A percentile compares a stretch with the other conserved stretches of the same genome.
Evolutionary conservation across 1,140 invertebrate species (phyloP).

Genomic region (Apis dorsata): DNA sequence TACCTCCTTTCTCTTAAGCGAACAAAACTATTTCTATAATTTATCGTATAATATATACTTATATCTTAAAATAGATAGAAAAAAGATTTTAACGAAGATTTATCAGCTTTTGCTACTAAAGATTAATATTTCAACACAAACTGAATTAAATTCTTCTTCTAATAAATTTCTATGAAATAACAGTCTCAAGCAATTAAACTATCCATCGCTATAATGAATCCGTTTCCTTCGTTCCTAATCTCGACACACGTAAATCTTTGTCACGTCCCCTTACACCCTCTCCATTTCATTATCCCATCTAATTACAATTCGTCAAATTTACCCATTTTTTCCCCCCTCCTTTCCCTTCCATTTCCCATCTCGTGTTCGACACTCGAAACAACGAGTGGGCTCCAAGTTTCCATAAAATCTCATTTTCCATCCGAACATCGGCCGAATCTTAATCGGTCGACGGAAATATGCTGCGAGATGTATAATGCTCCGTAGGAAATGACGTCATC

Average conservation of each 20-base stretch:
- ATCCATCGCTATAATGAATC: background rate
- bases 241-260: background rate
- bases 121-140: too few relatives aligned
- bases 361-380: background rate
- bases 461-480: slow-evolving; percentile 71
- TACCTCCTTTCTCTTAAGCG: too few relatives aligned
- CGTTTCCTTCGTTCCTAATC: background rate
- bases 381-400: background rate
- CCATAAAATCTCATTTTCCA: slow-evolving; percentile 61
- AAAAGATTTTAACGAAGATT: too few relatives aligned
- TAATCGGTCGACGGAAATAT: slow-evolving; percentile 73
- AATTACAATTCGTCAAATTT: background rate
- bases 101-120: too few relatives aligned
- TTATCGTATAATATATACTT: too few relatives aligned
- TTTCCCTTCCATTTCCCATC: too few relatives aligned
- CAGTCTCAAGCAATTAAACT: background rate
- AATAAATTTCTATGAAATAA: background rate
- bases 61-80: too few relatives aligned
- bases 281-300: background rate
- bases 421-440: slow-evolving; percentile 64
- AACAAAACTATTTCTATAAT: too few relatives aligned
- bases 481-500: slow-evolving; percentile 76
- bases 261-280: background rate
- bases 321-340: too few relatives aligned
- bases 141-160: too few relatives aligned